A percentile compares a stretch with the other conserved stretches of the same genome.
These are phyloP conservation scores for Smittia sp. DNA, from an alignment of 2,888 invertebrate genomes.

Conservation along the genomic window DNA sequence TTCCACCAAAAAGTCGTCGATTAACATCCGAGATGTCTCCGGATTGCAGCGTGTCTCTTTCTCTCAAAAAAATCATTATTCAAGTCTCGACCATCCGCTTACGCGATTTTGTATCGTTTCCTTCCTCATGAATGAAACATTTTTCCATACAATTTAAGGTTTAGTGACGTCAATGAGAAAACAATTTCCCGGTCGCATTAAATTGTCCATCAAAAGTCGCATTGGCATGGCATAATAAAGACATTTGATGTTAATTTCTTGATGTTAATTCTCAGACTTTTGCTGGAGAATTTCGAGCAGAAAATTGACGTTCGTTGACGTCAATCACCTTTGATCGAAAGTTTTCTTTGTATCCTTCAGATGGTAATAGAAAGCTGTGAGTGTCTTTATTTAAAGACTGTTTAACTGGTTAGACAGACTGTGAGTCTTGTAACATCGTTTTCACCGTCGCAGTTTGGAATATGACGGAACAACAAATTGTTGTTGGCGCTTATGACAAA, in stretches of 20 bases:
- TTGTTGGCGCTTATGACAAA: too few species aligned
- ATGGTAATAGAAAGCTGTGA: too few species aligned
- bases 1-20: constrained; percentile 1
- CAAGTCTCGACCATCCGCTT: background rate
- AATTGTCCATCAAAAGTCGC: constrained; percentile 30
- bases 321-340: too few species aligned
- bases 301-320: background rate
- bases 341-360: background rate
- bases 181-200: background rate
- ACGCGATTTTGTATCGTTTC: background rate
- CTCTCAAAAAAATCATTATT: background rate
- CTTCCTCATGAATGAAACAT: constrained; percentile 21
- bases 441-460: too few species aligned
- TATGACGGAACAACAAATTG: too few species aligned
- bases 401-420: too few species aligned
- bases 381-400: too few species aligned
- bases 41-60: background rate
- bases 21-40: background rate
- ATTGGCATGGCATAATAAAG: constrained; percentile 41
- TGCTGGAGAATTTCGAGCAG: constrained; percentile 17
- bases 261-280: too few species aligned
- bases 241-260: constrained; percentile 24
- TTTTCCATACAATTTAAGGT: background rate
- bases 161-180: background rate
- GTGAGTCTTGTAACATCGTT: too few species aligned